phyloP scores from a whole-genome alignment of 1,140 invertebrate species.

The Cydia amplana region DNA sequence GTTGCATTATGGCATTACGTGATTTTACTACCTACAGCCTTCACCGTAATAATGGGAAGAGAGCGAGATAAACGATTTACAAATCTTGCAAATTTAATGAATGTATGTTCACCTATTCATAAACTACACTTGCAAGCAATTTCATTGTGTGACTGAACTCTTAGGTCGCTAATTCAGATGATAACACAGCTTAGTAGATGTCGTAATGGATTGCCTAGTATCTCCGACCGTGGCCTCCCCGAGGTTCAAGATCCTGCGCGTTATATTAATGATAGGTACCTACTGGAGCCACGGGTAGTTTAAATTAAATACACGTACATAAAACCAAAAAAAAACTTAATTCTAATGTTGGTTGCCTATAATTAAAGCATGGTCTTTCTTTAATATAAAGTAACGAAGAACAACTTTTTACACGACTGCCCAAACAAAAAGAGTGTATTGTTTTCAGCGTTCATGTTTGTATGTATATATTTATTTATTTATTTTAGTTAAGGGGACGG shows the following conservation, averaged over 20 bases:
- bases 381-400: too few species aligned
- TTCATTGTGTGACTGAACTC: background rate
- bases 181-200: conserved; percentile 1
- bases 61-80: background rate
- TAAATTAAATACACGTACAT: too few species aligned
- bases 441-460: too few species aligned
- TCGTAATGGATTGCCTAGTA: background rate
- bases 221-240: conserved; percentile 7
- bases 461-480: too few species aligned
- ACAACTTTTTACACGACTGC: too few species aligned
- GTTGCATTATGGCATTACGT: conserved; percentile 9
- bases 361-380: too few species aligned
- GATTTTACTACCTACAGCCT: conserved; percentile 26
- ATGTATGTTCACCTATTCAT: background rate
- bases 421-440: too few species aligned
- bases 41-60: conserved; percentile 15
- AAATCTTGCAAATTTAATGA: conserved; percentile 3
- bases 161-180: background rate
- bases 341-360: too few species aligned
- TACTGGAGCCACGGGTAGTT: too few species aligned
- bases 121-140: background rate
- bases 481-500: too few species aligned
- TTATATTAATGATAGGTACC: conserved; percentile 23
- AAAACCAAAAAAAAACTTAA: too few species aligned
- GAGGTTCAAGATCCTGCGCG: conserved; percentile 50